Percentiles rank a stretch among this genome's conserved stretches.
These are phyloP conservation scores for Frieseomelitta varia DNA, from an alignment of 1,140 invertebrate species.

Conservation along the genomic window DNA sequence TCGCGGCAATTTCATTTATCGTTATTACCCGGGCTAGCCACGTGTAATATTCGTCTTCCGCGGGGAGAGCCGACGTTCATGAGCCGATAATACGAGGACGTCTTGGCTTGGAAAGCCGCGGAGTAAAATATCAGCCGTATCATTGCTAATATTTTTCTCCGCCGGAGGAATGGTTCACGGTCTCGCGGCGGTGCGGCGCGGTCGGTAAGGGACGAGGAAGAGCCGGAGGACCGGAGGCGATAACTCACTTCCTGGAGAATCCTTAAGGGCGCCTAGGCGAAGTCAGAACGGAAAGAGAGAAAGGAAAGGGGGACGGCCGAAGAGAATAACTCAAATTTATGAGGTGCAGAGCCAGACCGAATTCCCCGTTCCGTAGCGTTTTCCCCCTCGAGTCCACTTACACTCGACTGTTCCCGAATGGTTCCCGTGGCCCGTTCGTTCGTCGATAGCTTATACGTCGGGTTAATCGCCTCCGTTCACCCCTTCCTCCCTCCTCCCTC, in stretches of 20 bases:
- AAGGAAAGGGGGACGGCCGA: slow-evolving; percentile 26
- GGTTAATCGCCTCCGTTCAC: slow-evolving; percentile 45
- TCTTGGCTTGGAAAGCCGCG: slow-evolving; percentile 43
- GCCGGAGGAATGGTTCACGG: slow-evolving; percentile 27
- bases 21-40: not conserved
- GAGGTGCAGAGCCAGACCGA: slow-evolving; percentile 70
- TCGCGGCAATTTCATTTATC: slow-evolving; percentile 28
- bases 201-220: slow-evolving; percentile 14
- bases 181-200: not conserved
- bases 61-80: slow-evolving; percentile 52
- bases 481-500: slow-evolving; percentile 30
- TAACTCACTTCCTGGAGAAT: slow-evolving; percentile 66
- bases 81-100: slow-evolving; percentile 57
- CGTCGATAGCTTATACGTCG: slow-evolving; percentile 48
- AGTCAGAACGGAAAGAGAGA: slow-evolving; percentile 52
- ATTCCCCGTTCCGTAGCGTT: slow-evolving; percentile 63
- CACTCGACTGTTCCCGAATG: slow-evolving; percentile 54
- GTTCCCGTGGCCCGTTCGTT: slow-evolving; percentile 19
- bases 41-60: slow-evolving; percentile 55
- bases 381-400: slow-evolving; percentile 70
- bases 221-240: slow-evolving; percentile 39
- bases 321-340: slow-evolving; percentile 73
- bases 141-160: slow-evolving; percentile 68
- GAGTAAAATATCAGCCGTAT: slow-evolving; percentile 66
- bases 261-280: slow-evolving; percentile 61